Evolutionary conservation across 1,140 invertebrate genomes (phyloP).

Genomic region (Manduca sexta): DNA sequence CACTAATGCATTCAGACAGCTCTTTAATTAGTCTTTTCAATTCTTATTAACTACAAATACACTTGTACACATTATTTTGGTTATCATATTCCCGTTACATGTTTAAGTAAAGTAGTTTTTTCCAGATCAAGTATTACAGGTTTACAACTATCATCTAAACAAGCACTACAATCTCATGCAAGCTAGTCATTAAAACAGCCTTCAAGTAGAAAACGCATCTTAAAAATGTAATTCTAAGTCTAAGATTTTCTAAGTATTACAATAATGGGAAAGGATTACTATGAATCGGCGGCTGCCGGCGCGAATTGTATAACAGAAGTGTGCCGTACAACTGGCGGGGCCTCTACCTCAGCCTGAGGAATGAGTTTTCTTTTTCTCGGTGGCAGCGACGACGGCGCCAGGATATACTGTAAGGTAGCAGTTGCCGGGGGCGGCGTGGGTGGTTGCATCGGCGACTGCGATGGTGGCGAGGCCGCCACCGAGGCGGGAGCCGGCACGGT

Average conservation of each 20-base stretch:
- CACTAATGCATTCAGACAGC: slow-evolving; percentile 17
- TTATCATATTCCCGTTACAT: neutral
- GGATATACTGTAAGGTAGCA: slow-evolving; percentile 64
- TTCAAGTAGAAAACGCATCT: slow-evolving; percentile 3
- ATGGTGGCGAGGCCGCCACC: slow-evolving; percentile 11
- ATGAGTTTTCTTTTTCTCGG: slow-evolving; percentile 87
- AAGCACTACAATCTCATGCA: slow-evolving; percentile 15
- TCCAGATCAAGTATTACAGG: neutral
- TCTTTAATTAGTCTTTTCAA: slow-evolving; percentile 16
- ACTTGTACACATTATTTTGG: neutral
- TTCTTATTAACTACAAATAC: slow-evolving; percentile 12
- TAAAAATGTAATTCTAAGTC: neutral
- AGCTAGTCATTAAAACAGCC: neutral
- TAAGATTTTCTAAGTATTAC: neutral
- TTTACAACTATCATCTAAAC: neutral
- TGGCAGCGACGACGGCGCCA: slow-evolving; percentile 80
- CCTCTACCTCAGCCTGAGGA: slow-evolving; percentile 50
- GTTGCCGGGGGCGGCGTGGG: slow-evolving; percentile 36
- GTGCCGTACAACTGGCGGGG: slow-evolving; percentile 72
- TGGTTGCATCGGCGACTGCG: slow-evolving; percentile 29
- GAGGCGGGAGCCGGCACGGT: slow-evolving; percentile 17
- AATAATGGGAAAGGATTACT: slow-evolving; percentile 17
- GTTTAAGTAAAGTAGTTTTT: neutral
- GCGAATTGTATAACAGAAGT: slow-evolving; percentile 89
- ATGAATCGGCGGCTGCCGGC: slow-evolving; percentile 69